These are phyloP conservation scores for Leptopilina clavipes DNA, from an alignment of 1,140 invertebrate species.

Conservation along the genomic window DNA sequence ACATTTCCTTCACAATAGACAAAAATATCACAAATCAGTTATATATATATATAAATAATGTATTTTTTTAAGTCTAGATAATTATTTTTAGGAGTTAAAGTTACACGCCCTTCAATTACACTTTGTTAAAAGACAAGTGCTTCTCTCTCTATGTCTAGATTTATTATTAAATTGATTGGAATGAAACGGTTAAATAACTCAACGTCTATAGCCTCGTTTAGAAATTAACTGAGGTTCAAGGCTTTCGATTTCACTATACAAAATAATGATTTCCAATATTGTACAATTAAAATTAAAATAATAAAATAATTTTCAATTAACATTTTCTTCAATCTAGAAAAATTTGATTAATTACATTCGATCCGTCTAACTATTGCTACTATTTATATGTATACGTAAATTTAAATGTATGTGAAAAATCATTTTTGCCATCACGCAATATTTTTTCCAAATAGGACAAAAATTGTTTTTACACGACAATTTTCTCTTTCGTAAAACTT, in stretches of 20 bases:
- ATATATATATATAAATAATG: neutral
- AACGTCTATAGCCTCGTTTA: slow-evolving; percentile 42
- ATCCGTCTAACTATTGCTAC: neutral
- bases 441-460: neutral
- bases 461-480: neutral
- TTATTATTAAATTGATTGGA: slow-evolving; percentile 62
- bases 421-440: no score
- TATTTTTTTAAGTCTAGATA: neutral
- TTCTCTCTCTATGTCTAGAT: slow-evolving; percentile 52
- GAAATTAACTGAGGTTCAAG: slow-evolving; percentile 37
- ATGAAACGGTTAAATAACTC: slow-evolving; percentile 59
- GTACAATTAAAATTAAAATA: neutral
- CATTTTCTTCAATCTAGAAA: neutral
- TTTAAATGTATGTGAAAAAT: no score
- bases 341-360: no score
- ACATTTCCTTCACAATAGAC: no score
- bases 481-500: neutral
- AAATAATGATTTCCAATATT: neutral
- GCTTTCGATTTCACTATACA: neutral
- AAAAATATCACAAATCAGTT: no score
- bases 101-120: slow-evolving; percentile 37
- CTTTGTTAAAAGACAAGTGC: slow-evolving; percentile 10
- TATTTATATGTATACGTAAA: no score
- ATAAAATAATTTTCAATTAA: neutral
- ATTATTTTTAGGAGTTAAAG: slow-evolving; percentile 38